Conservation (phyloP, 2,888 invertebrate species). For the Heliconius hortense region DNA sequence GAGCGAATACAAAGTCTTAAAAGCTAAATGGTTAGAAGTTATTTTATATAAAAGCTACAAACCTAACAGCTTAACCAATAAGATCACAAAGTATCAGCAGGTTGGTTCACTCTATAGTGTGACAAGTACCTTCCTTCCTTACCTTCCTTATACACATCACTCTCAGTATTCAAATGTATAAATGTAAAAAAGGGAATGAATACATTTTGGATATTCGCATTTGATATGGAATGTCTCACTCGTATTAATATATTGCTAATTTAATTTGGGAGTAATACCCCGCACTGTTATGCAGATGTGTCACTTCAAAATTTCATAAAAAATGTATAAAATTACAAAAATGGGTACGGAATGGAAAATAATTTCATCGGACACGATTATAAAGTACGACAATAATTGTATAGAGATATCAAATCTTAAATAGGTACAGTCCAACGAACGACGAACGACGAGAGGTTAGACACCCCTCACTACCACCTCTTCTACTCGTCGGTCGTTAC, state of each 20-base stretch:
- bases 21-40: constrained; percentile 25
- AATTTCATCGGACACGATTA: constrained; percentile 67
- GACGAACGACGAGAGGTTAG: constrained; percentile 53
- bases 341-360: constrained; percentile 73
- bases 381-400: constrained; percentile 69
- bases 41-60: constrained; percentile 21
- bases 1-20: constrained; percentile 38
- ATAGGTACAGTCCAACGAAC: constrained; percentile 51
- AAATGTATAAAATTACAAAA: constrained; percentile 82
- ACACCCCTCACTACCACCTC: constrained; percentile 48
- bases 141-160: background rate
- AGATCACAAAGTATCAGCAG: constrained; percentile 22
- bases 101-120: background rate
- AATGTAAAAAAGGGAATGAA: constrained; percentile 20
- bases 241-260: constrained; percentile 71
- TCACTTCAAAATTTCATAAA: constrained; percentile 74
- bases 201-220: constrained; percentile 39
- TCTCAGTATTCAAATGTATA: constrained; percentile 2
- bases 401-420: constrained; percentile 76
- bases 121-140: too few relatives aligned
- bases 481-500: constrained; percentile 59
- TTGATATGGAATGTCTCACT: constrained; percentile 82
- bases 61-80: constrained; percentile 22
- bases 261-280: constrained; percentile 56
- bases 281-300: constrained; percentile 68